Conservation (phyloP, 2,113 vertebrate species). For the Osmerus mordax region DNA sequence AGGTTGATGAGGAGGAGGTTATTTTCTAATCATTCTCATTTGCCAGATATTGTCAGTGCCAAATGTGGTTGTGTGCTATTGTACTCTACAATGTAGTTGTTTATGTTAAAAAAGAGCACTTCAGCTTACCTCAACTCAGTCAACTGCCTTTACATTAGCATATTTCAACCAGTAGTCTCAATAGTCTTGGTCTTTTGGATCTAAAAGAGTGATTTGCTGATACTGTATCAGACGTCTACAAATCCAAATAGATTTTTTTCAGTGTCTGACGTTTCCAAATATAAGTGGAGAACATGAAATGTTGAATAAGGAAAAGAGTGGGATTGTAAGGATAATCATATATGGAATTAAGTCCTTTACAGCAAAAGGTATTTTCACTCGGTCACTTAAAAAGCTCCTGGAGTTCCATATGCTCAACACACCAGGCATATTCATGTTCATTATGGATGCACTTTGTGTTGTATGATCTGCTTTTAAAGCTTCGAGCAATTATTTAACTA, state of each 20-base stretch:
- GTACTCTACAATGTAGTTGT: conserved; percentile 47
- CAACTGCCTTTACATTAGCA: conserved; percentile 64
- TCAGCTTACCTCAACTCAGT: conserved; percentile 65
- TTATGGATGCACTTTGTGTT: conserved; percentile 10
- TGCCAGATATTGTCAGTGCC: conserved; percentile 59
- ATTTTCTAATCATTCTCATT: conserved; percentile 57
- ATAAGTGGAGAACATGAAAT: no score
- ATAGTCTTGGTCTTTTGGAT: background rate
- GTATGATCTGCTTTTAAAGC: conserved; percentile 16
- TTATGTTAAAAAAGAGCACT: conserved; percentile 55
- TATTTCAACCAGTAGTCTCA: conserved; percentile 17
- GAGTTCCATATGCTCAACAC: background rate
- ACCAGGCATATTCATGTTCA: background rate
- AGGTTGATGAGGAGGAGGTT: conserved; percentile 51
- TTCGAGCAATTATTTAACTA: background rate
- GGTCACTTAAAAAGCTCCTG: background rate
- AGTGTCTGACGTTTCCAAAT: background rate
- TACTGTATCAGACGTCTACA: background rate
- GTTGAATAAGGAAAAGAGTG: background rate
- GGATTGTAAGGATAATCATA: conserved; percentile 4
- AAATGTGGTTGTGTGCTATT: conserved; percentile 58
- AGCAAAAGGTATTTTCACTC: background rate
- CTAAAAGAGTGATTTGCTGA: background rate
- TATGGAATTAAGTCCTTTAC: background rate
- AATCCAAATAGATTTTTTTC: background rate